Base-by-base conservation (phyloP, 2,797 vertebrate species). In the Myotis daubentonii region DNA sequence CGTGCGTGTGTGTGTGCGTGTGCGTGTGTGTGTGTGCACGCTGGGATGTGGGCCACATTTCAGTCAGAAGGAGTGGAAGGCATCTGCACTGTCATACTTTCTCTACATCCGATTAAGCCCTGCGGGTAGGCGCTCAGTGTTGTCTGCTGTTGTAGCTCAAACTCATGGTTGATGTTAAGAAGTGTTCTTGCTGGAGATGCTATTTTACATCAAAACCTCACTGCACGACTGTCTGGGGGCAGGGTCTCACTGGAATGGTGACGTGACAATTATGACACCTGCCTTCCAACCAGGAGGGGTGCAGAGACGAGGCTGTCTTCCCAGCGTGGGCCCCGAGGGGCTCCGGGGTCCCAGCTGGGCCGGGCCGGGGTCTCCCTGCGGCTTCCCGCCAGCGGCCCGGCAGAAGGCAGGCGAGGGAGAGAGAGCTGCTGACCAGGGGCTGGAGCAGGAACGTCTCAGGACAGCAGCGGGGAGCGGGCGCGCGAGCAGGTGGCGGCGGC, bases 361-460 rank as follows among this genome's bases (percentile, higher is more conserved):
- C 47, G 23, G 23, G 22, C 8, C 6, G 15, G n/a, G 20, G 57
- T 47, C 9, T 36, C 23, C 20, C 38, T 44, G 44, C 5, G 33
- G n/a, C n/a, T n/a, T n/a, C n/a, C n/a, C n/a, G n/a, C n/a, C n/a
- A n/a, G 44, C 5, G 33, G 33, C 55, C 25, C 15, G 28, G 8
- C 17, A 62, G 38, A n/a, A 13, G 57, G 19, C 38, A 19, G 49
- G 51, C 8, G 51, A 74, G 8, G 62, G 19, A 47, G 4, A 3
- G 13, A 44, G 44, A 17, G 6, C 1, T 33, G 1, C 81, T 55
- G 28, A n/a, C 8, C 38, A 1, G 49, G 44, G 38, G 30, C 10
- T 20, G 33, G 28, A 30, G n/a, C 30, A 74, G 44, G 78, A 81
- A 82, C 47, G 75, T 82, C 41, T 65, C 88, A 13, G 53, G 76